Base-by-base conservation (phyloP, 2,888 invertebrate species). In the Palloptera scutellata region DNA sequence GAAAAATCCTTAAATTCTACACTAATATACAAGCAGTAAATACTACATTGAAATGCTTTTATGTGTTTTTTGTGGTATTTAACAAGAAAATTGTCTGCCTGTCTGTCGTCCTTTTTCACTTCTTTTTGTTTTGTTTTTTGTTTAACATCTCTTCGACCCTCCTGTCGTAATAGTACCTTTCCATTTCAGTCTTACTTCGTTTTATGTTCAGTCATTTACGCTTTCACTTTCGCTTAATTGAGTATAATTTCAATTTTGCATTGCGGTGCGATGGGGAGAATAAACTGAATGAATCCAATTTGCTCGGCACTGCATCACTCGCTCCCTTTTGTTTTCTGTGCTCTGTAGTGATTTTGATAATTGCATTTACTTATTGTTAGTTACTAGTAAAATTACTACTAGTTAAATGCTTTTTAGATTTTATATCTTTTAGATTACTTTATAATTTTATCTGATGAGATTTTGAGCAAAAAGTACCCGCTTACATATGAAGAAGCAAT, bases 391-490 rank as follows among this genome's bases (percentile, higher is more conserved):
- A 73, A 71, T 70, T 61, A 64, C 65, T 58, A 63, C 66, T 64
- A n/a, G n/a, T n/a, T n/a, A 68, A 67, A 66, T 69, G 66, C 65
- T 68, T 62, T 71, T 72, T 63, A 74, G 73, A 77, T 76, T 77
- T 77, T 75, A 74, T 79, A 73, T 74, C 73, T 75, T 75, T 73
- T 70, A 57, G 66, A 67, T 70, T 69, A 67, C 57, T 57, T 55
- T 65, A 20, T 60, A 61, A 68, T 61, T 68, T 61, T 48, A 53
- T 55, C 60, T 3, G 15, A 17, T 48, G 12, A 5, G 30, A 30
- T 30, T 30, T 30, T 30, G 30, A 30, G 30, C 2, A 30, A 30
- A 30, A 30, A 30, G 3, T 30, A 30, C 30, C 30, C 30, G 30
- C 3, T 4, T 6, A 30, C 30, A 30, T 30, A 30, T 19, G 6